Evolutionary conservation across 1,140 invertebrate species (phyloP), one percentile per base, ranked within the genome.

Genomic region (Musca vetustissima): DNA sequence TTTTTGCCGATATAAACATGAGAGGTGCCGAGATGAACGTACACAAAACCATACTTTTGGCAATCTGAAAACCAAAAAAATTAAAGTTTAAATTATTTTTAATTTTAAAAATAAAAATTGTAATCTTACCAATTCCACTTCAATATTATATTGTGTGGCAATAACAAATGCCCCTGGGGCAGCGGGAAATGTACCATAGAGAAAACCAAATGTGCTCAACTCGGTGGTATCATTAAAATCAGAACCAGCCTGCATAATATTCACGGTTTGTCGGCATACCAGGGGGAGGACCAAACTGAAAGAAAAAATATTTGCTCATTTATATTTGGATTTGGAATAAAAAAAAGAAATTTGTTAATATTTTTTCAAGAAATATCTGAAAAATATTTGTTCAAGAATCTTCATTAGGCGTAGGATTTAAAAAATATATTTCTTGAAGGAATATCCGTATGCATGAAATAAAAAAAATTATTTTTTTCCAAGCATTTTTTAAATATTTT

Each of bases 161-260:
- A 97, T 97, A 8, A 98, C 93, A 83, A 97, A 98, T 6, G 97
- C 92, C 49, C 94, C 94, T 0, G 97, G 96, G 17, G 96, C 96
- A 43, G 95, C 91, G 1, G 96, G 97, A 82, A 98, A 93, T 1
- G 95, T 98, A 64, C 97, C 96, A 83, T 98, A 98, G 0, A 98
- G 86, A 85, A 98, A 98, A 0, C 93, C 96, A 83, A 94, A 98
- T 61, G 94, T 97, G 73, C 93, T 93, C 25, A 95, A 85, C 71
- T 94, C 91, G 21, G 87, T 84, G 1, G 92, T 95, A 69, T 93
- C 91, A 52, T 89, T 89, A 50, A 86, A 83, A 77, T 90, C 89
- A 0, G 73, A 78, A 1, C 91, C 91, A 48, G 90, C 85, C 48
- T 92, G 84, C 21, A 95, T 80, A 15, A 93, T 82, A 77, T 89